Evolutionary conservation across 2,113 vertebrate species (phyloP), one percentile per base, ranked within the genome.

Genomic region (Takifugu flavidus): DNA sequence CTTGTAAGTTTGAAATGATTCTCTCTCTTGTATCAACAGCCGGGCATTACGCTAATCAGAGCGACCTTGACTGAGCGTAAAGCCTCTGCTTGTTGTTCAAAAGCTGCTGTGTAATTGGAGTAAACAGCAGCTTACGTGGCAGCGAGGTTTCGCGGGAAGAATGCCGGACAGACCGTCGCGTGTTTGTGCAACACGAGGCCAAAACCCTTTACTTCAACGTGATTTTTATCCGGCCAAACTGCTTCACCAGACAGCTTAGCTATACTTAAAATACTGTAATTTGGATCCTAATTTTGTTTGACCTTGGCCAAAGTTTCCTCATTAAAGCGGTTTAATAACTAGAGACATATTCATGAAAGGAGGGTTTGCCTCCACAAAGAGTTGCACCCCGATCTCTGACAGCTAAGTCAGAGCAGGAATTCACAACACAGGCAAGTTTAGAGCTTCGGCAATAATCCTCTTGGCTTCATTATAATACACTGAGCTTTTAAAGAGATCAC

Each of bases 401-500:
- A 90, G 88, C 83, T 74, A 74, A 84, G 84, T 84, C 80, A 71
- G 83, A 84, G 75, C 82, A 83, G 82, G 85, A 86, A 90, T 83
- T 86, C 86, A 83, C 86, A 87, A 89, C 85, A 86, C 86, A 77
- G 83, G 81, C 83, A 70, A 86, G 88, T 83, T 76, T 85, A 81
- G 86, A 85, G 83, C 85, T 85, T 65, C 74, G 80, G 88, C 81
- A 82, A 82, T 90, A 91, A 91, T 91, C 91, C 90, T 88, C 85
- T 86, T 67, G 83, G 84, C 80, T 88, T 90, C 87, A 90, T 91
- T 89, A 89, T 86, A 78, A 86, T 77, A 85, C 78, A 82, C 80
- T 86, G 84, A 87, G 87, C 88, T 81, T 85, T 87, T 87, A 83
- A 86, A 87, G 75, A 90, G 90, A 91, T 91, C 89, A 90, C 79